A percentile compares a stretch with the other conserved stretches of the same genome.
phyloP scores from a whole-genome alignment of 23 tunicate species.

The Styela plicata region DNA sequence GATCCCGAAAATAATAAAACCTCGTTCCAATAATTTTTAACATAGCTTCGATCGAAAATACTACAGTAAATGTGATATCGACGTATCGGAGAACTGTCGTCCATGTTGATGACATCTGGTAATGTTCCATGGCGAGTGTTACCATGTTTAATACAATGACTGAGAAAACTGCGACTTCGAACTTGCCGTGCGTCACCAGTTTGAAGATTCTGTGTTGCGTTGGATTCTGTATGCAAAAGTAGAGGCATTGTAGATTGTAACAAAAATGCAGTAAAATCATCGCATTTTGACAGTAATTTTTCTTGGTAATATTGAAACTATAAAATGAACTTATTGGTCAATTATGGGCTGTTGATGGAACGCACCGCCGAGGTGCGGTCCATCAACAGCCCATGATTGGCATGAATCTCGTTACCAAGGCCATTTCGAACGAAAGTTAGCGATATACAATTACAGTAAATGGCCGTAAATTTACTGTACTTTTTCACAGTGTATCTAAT shows the following conservation, averaged over 20 bases:
- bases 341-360: no score
- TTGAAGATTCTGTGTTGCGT: constrained; percentile 59
- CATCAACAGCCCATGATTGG: no score
- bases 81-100: constrained; percentile 36
- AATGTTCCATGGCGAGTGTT: constrained; percentile 84
- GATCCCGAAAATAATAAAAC: constrained; percentile 70
- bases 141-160: constrained; percentile 86
- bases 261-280: no score
- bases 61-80: constrained; percentile 68
- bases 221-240: constrained; percentile 39
- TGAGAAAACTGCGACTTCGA: constrained; percentile 73
- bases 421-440: no score
- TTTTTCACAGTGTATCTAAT: no score
- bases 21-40: constrained; percentile 74
- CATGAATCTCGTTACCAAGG: no score
- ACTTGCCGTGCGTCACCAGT: constrained; percentile 68
- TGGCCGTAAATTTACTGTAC: no score
- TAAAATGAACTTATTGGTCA: no score
- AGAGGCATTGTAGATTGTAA: background rate
- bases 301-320: no score
- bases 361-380: no score
- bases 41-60: constrained; percentile 65
- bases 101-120: constrained; percentile 63
- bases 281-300: no score
- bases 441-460: no score